Conservation (phyloP, 2,797 vertebrate species). For the Thripadectes ignobilis region DNA sequence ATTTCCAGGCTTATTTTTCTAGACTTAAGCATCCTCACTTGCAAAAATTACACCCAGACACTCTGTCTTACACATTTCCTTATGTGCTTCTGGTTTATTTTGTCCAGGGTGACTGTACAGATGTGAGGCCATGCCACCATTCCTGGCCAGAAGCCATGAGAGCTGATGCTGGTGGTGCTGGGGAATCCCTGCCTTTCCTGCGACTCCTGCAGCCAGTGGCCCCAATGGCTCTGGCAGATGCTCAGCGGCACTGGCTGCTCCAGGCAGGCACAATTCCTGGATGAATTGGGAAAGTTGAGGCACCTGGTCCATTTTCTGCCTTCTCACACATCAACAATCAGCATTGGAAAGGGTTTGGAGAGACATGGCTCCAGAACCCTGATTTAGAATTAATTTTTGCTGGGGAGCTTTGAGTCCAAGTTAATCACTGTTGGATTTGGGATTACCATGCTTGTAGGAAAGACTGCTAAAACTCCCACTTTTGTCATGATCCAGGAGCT, state of each 20-base stretch:
- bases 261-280: not conserved
- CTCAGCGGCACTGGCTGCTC: not conserved
- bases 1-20: not conserved
- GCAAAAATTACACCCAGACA: not conserved
- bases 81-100: not conserved
- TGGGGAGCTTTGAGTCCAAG: slow-evolving; percentile 35
- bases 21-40: not conserved
- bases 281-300: not conserved
- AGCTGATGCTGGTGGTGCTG: rapidly evolving
- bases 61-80: not conserved
- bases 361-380: slow-evolving; percentile 16
- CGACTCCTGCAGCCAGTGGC: rapidly evolving
- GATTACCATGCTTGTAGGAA: slow-evolving; percentile 51
- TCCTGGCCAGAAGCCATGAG: not conserved
- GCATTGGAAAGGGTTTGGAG: slow-evolving; percentile 20
- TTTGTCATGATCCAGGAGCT: slow-evolving; percentile 55
- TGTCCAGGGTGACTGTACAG: not conserved
- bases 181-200: rapidly evolving
- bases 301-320: not conserved
- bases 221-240: not conserved
- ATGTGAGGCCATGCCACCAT: no score
- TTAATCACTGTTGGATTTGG: slow-evolving; percentile 62
- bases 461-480: slow-evolving; percentile 42
- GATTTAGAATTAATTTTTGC: slow-evolving; percentile 57
- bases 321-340: not conserved